Base-by-base conservation (phyloP, 92 coral and sea anemone species). In the Heliopora coerulea region DNA sequence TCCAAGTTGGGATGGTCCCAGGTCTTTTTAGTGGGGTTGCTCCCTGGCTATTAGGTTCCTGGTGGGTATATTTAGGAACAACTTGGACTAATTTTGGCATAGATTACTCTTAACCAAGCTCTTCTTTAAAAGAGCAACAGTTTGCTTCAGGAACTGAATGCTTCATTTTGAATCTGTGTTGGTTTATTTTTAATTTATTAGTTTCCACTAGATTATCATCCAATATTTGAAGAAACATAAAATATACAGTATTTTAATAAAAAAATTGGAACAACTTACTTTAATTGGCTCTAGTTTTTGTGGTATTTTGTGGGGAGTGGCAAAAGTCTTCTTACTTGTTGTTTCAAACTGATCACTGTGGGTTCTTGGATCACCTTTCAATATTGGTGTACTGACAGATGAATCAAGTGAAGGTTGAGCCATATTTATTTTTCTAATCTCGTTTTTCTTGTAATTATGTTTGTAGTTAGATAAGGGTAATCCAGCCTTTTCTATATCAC, bases 401-500 rank as follows among this genome's bases (percentile, higher is more conserved):
- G 70, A 74, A 32, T 84, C 82, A 37, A 82, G 58, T 14, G 89
- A 85, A 18, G 74, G 78, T 62, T 68, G 31, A 21, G 79, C 79
- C 9, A 85, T 83, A 28, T 83, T 84, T 56, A 84, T 49, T 34
- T 65, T 58, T 12, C 88, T 84, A 26, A 74, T 59, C 72, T 93
- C 91, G 54, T 89, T 84, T 1, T 91, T 92, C 18, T 81, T 76
- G 80, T 83, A 95, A 54, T 88, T 83, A 56, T 96, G 89, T 32
- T 81, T 87, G 72, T 95, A 95, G 75, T 88, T 92, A 52, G 99
- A 95, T 48, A 90, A 87, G 5, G 99, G 96, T 84, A 91, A 84
- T n/a, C 78, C 79, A 28, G 84, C 95, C 65, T 95, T 95, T 69
- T 86, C 96, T 74, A 81, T 87, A 83, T 93, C 98, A 66, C 97